Base-by-base conservation (phyloP, 92 coral and sea anemone genomes). In the Scolanthus callimorphus region DNA sequence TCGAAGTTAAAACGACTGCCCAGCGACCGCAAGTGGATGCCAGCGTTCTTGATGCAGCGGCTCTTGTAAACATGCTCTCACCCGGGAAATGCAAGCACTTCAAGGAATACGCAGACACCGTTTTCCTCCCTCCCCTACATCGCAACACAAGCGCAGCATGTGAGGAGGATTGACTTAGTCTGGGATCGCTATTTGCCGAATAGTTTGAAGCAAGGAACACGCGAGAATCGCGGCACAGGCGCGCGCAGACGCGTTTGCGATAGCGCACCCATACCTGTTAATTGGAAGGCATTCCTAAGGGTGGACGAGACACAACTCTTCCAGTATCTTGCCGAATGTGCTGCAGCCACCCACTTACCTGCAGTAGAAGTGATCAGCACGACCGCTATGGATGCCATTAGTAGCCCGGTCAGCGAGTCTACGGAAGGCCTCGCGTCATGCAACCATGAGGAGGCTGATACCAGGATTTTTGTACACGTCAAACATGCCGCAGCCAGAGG, bases 41-140 rank as follows among this genome's bases (percentile, higher is more conserved):
- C 17, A 60, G 39, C 19, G 58, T 80, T 31, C 19, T 80, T 9
- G 77, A 80, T 54, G 88, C 71, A 3, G 88, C 82, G 0, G 82
- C 72, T 2, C 6, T 66, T 22, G 71, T 80, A 24, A 63, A 78
- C 28, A 71, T 78, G 85, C 34, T 63, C 43, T 43, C 73, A 20
- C 79, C 79, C 49, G 67, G 55, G 20, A 54, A 62, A 29, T 73
- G 60, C 52, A 78, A 48, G 38, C 73, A 66, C n/a, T 65, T 64
- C 47, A 49, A 51, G 47, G 68, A 65, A 20, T 55, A 34, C 50
- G 60, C 67, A 21, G 45, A 11, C 52, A 21, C 55, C 17, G 54
- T 60, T 29, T 69, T 77, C 38, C 62, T 77, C 25, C 63, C 57
- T 17, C 39, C 59, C 29, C n/a, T 62, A 29, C 25, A 44, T 38